Conservation (phyloP, 2,888 invertebrate species). For the Synanthedon formicaeformis region DNA sequence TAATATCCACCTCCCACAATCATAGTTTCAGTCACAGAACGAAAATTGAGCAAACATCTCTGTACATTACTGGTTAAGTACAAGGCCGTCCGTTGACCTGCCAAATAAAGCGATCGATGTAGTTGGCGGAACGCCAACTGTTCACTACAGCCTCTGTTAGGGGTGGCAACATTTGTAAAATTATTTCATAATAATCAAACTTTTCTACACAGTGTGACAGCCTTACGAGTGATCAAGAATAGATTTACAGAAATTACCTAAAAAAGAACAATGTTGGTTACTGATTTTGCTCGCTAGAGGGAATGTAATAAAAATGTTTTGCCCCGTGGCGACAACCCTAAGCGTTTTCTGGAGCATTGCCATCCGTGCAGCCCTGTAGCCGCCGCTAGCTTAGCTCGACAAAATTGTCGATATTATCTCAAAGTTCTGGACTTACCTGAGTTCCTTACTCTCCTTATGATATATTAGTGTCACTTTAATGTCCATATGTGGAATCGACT, state of each 20-base stretch:
- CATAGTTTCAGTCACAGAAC: background rate
- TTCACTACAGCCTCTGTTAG: background rate
- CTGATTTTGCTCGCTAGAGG: too few species aligned
- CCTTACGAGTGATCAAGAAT: too few species aligned
- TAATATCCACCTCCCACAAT: too few species aligned
- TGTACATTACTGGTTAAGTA: slow-evolving; percentile 1
- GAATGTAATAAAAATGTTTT: too few species aligned
- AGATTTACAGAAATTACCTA: too few species aligned
- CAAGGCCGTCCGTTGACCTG: slow-evolving; percentile 31
- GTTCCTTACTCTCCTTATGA: too few species aligned
- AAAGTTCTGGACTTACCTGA: background rate
- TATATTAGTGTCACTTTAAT: too few species aligned
- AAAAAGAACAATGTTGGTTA: too few species aligned
- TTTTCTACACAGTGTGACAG: too few species aligned
- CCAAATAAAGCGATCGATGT: slow-evolving; percentile 33
- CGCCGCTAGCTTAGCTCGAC: slow-evolving; percentile 2
- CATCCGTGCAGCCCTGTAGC: slow-evolving; percentile 16
- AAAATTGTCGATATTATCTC: background rate
- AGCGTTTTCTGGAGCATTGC: slow-evolving; percentile 7
- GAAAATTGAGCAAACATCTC: background rate
- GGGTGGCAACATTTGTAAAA: background rate
- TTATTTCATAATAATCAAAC: background rate
- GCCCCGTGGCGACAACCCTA: slow-evolving; percentile 8
- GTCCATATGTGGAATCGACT: too few species aligned
- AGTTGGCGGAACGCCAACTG: slow-evolving; percentile 23